Evolutionary conservation across 1,140 invertebrate genomes (phyloP).

Genomic region (Pentalonia nigronervosa): DNA sequence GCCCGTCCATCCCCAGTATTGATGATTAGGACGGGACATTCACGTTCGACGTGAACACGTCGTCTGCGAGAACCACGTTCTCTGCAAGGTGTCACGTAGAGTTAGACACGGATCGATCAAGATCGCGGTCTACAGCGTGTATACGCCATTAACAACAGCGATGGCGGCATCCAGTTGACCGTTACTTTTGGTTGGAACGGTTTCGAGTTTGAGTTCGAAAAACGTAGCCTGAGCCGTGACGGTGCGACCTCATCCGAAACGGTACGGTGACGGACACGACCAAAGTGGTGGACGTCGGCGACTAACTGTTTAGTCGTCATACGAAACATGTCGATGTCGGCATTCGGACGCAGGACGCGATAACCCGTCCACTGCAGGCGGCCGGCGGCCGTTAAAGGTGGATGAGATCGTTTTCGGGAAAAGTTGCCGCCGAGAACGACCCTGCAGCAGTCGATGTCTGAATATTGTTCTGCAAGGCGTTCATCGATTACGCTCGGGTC

Average conservation of each 20-base stretch:
- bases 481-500: background rate
- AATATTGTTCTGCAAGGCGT: background rate
- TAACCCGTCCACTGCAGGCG: no score
- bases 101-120: background rate
- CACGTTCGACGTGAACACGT: slow-evolving; percentile 61
- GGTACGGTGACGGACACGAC: background rate
- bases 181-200: background rate
- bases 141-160: no score
- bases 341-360: background rate
- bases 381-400: background rate
- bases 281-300: background rate
- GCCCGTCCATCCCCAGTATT: background rate
- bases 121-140: no score
- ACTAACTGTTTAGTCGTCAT: background rate
- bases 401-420: background rate
- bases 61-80: no score
- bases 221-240: background rate
- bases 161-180: background rate
- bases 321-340: background rate
- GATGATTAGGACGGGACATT: background rate
- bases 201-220: background rate
- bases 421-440: background rate
- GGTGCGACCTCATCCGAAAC: no score
- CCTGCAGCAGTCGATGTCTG: background rate
- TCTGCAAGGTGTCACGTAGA: slow-evolving; percentile 13